These are phyloP conservation scores for Andrena flavipes DNA, from an alignment of 2,888 invertebrate species.

Conservation along the genomic window DNA sequence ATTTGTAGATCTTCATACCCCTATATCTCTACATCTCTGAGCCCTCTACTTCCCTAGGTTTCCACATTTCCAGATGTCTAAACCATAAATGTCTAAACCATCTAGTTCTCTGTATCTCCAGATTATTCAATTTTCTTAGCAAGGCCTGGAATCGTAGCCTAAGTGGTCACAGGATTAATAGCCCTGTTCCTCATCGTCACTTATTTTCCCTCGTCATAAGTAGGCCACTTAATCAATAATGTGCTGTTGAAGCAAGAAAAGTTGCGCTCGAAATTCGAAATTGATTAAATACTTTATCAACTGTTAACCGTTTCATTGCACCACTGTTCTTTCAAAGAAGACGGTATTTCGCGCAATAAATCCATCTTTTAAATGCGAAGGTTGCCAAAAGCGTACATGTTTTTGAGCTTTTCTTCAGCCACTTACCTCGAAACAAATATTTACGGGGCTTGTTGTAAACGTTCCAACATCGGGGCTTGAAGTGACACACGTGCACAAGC, in stretches of 20 bases:
- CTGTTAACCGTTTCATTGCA: too few species aligned
- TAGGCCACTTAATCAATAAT: too few species aligned
- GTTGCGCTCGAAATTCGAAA: too few species aligned
- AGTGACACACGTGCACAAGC: slow-evolving; percentile 1
- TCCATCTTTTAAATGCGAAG: neutral
- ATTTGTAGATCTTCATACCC: neutral
- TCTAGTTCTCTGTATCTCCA: neutral
- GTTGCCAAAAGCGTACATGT: neutral
- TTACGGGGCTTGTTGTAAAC: slow-evolving; percentile 14
- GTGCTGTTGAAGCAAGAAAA: too few species aligned
- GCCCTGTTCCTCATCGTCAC: too few species aligned
- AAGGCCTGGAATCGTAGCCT: too few species aligned
- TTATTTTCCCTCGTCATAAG: too few species aligned
- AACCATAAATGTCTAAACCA: neutral
- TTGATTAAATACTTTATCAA: too few species aligned
- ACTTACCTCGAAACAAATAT: slow-evolving; percentile 29
- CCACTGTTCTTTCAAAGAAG: neutral
- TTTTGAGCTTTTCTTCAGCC: neutral
- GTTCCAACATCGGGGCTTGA: slow-evolving; percentile 4
- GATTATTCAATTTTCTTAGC: too few species aligned
- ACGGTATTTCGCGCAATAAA: neutral
- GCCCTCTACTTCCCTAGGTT: neutral
- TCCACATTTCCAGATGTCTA: neutral
- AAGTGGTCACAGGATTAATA: too few species aligned
- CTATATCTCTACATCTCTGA: neutral